A percentile compares a stretch with the other conserved stretches of the same genome.
These are phyloP conservation scores for Luffia ferchaultella DNA, from an alignment of 2,888 invertebrate genomes.

Conservation along the genomic window DNA sequence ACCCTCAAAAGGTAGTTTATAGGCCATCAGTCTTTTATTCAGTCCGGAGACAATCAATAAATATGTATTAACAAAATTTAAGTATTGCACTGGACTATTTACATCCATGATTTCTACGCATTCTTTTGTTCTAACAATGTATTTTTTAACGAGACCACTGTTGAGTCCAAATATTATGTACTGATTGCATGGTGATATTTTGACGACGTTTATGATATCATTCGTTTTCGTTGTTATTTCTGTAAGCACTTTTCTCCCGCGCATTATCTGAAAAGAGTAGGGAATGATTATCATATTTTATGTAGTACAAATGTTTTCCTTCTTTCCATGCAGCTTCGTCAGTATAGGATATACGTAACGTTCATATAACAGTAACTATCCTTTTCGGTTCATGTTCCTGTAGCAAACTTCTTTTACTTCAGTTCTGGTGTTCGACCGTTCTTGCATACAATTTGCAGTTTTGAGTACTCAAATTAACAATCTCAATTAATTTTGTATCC, in stretches of 20 bases:
- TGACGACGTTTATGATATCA: conserved; percentile 49
- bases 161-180: conserved; percentile 55
- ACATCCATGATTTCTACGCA: conserved; percentile 39
- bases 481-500: too few relatives aligned
- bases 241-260: conserved; percentile 45
- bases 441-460: too few relatives aligned
- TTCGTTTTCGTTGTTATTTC: conserved; percentile 45
- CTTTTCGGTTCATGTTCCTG: too few relatives aligned
- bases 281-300: too few relatives aligned
- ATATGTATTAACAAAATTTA: conserved; percentile 38
- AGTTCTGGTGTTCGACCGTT: too few relatives aligned
- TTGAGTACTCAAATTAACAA: too few relatives aligned
- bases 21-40: conserved; percentile 48
- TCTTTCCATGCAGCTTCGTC: too few relatives aligned
- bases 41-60: conserved; percentile 46
- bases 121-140: conserved; percentile 40
- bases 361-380: too few relatives aligned
- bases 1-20: conserved; percentile 26
- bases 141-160: conserved; percentile 47
- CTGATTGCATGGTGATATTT: conserved; percentile 56
- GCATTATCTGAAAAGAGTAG: conserved; percentile 43
- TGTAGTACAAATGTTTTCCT: too few relatives aligned
- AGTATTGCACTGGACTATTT: conserved; percentile 42
- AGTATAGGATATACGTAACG: too few relatives aligned
- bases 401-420: too few relatives aligned